phyloP scores from a whole-genome alignment of 2,113 vertebrate genomes.

The Symphodus melops region DNA sequence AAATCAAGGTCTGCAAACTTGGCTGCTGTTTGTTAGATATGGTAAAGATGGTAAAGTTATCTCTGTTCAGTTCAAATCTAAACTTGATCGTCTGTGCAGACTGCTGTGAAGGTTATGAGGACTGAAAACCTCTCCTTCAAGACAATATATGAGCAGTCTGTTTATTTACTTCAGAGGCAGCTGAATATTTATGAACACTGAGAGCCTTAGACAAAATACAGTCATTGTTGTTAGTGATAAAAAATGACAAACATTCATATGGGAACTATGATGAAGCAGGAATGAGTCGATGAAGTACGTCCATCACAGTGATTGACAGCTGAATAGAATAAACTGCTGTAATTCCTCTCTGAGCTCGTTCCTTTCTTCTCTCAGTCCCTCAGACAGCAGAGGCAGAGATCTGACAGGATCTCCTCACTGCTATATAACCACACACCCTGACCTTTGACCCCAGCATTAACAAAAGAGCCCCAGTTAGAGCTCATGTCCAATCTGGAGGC shows the following conservation, averaged over 20 bases:
- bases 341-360: constrained; percentile 28
- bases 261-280: too few relatives aligned
- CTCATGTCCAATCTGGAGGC: constrained; percentile 47
- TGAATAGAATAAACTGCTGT: constrained; percentile 13
- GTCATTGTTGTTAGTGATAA: constrained; percentile 3
- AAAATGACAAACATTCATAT: neutral
- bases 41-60: too few relatives aligned
- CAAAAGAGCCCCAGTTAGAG: constrained; percentile 34
- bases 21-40: too few relatives aligned
- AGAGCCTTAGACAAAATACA: constrained; percentile 19
- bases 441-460: constrained; percentile 81
- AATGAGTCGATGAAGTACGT: neutral
- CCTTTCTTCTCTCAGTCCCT: constrained; percentile 46
- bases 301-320: constrained; percentile 10
- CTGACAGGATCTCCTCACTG: constrained; percentile 57
- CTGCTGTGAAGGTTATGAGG: too few relatives aligned
- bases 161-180: constrained; percentile 8
- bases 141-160: too few relatives aligned
- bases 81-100: too few relatives aligned
- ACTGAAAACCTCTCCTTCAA: too few relatives aligned
- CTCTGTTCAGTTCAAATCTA: too few relatives aligned
- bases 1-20: too few relatives aligned
- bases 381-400: constrained; percentile 26
- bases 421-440: constrained; percentile 27
- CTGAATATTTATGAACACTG: constrained; percentile 43